Percentiles rank a stretch among this genome's conserved stretches.
These are phyloP conservation scores for Baronia brevicornis DNA, from an alignment of 2,888 invertebrate genomes.

Conservation along the genomic window DNA sequence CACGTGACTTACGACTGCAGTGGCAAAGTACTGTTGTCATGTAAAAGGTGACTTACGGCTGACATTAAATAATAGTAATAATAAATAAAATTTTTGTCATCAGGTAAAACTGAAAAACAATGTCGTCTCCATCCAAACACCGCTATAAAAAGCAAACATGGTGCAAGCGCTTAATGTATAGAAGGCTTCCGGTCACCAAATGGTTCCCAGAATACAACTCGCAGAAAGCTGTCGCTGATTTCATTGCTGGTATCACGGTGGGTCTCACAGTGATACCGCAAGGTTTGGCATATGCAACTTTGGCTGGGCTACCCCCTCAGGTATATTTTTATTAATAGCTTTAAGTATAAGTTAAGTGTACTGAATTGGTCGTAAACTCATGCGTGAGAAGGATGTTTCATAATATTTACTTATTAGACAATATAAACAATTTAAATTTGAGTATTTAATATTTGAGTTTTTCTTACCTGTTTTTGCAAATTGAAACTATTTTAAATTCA, in stretches of 20 bases:
- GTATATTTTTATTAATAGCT: constrained; percentile 48
- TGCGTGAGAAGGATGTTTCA: too few relatives aligned
- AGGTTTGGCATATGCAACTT: constrained; percentile 91
- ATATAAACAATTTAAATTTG: too few relatives aligned
- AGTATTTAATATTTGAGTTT: too few relatives aligned
- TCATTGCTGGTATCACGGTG: constrained; percentile 94
- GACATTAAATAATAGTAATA: too few relatives aligned
- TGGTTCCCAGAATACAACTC: constrained; percentile 87
- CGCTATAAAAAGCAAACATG: constrained; percentile 55
- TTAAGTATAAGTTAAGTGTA: background rate
- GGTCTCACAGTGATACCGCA: constrained; percentile 96
- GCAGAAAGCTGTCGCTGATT: constrained; percentile 86
- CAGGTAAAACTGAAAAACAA: constrained; percentile 21
- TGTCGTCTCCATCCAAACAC: constrained; percentile 65
- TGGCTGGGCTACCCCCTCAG: constrained; percentile 91
- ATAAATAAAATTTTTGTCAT: constrained; percentile 7
- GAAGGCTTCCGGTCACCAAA: constrained; percentile 78
- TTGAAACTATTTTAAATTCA: too few relatives aligned
- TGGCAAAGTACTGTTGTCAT: background rate
- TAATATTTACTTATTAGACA: too few relatives aligned
- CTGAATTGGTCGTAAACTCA: too few relatives aligned
- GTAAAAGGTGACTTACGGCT: too few relatives aligned
- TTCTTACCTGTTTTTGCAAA: too few relatives aligned
- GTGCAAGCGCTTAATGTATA: constrained; percentile 50
- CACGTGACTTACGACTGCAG: too few relatives aligned